phyloP scores from a whole-genome alignment of 2,797 vertebrate genomes.

The Hydrolagus colliei region DNA sequence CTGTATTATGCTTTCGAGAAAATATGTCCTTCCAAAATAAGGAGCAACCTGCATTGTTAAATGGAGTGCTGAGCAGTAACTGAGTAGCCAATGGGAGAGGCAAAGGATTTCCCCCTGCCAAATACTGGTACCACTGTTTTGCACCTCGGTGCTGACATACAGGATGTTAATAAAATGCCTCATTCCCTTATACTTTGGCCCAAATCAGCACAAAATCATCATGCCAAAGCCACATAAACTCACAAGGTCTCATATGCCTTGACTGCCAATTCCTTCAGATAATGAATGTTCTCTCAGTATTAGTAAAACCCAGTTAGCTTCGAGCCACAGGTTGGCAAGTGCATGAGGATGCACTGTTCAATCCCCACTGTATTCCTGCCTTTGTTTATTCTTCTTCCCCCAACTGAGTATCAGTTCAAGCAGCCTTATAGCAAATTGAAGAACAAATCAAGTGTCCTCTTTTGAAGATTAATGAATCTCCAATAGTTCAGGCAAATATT shows the following conservation, averaged over 20 bases:
- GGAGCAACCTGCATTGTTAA: no score
- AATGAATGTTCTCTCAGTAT: constrained; percentile 1
- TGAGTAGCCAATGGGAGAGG: no score
- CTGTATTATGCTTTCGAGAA: no score
- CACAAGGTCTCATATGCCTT: constrained; percentile 13
- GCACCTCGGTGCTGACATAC: not conserved
- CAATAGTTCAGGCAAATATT: constrained; percentile 19
- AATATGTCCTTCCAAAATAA: no score
- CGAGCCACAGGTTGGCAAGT: no score
- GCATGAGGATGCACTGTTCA: not conserved
- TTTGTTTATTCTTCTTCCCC: not conserved
- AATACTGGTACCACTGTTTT: no score
- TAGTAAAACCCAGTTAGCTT: not conserved
- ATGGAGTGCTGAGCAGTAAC: no score
- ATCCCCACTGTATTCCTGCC: not conserved
- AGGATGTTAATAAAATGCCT: constrained; percentile 10
- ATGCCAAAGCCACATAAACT: constrained; percentile 24
- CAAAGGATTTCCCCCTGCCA: no score
- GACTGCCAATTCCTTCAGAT: constrained; percentile 20
- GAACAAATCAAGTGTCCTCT: not conserved
- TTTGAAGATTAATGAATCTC: constrained; percentile 18
- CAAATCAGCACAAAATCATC: constrained; percentile 15
- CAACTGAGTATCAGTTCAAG: not conserved
- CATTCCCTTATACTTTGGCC: not conserved
- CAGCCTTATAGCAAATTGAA: not conserved